phyloP scores from a whole-genome alignment of 2,113 vertebrate species.

The Heteronetta atricapilla region DNA sequence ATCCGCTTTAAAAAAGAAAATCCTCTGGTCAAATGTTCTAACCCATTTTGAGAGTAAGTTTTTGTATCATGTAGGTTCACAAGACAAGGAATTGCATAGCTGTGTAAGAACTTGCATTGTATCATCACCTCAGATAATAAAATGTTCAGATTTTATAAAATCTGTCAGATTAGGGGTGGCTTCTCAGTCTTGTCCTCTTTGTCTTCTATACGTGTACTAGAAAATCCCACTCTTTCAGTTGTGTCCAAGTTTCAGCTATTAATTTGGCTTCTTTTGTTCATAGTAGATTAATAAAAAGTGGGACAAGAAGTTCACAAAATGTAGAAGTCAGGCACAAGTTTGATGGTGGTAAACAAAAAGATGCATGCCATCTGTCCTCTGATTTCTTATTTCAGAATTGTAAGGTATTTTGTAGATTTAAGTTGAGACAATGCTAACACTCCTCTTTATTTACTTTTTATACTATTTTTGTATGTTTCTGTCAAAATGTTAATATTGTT shows the following conservation, averaged over 20 bases:
- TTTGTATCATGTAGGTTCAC: neutral
- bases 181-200: neutral
- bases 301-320: neutral
- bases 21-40: neutral
- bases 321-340: neutral
- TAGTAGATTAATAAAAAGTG: neutral
- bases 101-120: neutral
- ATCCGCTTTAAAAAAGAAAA: neutral
- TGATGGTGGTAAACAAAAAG: neutral
- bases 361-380: neutral
- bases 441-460: neutral
- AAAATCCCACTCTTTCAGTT: neutral
- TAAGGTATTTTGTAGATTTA: neutral
- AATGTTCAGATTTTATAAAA: neutral
- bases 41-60: neutral
- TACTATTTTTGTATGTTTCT: neutral
- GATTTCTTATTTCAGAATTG: neutral
- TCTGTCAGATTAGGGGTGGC: neutral
- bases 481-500: neutral
- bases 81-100: neutral
- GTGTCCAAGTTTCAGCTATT: neutral
- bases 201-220: neutral
- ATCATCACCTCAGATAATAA: neutral
- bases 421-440: neutral
- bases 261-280: neutral